Evolutionary conservation across 2,113 vertebrate genomes (phyloP).

Genomic region (Neogobius melanostomus): DNA sequence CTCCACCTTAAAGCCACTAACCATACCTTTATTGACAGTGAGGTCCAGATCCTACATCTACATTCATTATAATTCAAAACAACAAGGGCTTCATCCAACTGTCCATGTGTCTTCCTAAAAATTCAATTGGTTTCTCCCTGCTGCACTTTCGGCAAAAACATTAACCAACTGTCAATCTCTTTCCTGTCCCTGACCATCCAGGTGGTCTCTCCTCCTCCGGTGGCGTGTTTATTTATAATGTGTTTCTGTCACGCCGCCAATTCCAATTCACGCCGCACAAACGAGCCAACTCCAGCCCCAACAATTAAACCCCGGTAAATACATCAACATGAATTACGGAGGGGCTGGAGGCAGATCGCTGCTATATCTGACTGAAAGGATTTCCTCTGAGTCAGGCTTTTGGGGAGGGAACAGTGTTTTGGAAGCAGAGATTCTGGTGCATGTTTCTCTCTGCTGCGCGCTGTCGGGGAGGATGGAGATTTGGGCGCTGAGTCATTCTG

Average conservation of each 20-base stretch:
- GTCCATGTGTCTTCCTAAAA: neutral
- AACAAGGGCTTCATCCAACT: neutral
- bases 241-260: slow-evolving; percentile 25
- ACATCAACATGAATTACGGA: slow-evolving; percentile 50
- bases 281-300: slow-evolving; percentile 21
- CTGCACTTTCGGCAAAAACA: slow-evolving; percentile 36
- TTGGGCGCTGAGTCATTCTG: slow-evolving; percentile 49
- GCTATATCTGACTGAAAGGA: slow-evolving; percentile 42
- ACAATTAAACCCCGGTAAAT: slow-evolving; percentile 52
- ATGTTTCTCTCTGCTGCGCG: slow-evolving; percentile 15
- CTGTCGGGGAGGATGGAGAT: slow-evolving; percentile 25
- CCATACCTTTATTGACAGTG: too few species aligned
- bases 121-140: slow-evolving; percentile 38
- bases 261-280: slow-evolving; percentile 46
- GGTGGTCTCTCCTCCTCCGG: slow-evolving; percentile 31
- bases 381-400: slow-evolving; percentile 57
- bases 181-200: slow-evolving; percentile 52
- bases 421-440: slow-evolving; percentile 25
- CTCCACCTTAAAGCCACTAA: too few species aligned
- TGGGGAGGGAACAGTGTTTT: slow-evolving; percentile 28
- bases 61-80: too few species aligned
- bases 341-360: slow-evolving; percentile 32
- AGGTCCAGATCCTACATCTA: too few species aligned
- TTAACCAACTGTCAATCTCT: slow-evolving; percentile 39
- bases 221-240: slow-evolving; percentile 17